Percentiles rank a stretch among this genome's conserved stretches.
phyloP scores from a whole-genome alignment of 37 sponge, comb jelly and placozoan genomes.

The Oscarella lobularis region DNA sequence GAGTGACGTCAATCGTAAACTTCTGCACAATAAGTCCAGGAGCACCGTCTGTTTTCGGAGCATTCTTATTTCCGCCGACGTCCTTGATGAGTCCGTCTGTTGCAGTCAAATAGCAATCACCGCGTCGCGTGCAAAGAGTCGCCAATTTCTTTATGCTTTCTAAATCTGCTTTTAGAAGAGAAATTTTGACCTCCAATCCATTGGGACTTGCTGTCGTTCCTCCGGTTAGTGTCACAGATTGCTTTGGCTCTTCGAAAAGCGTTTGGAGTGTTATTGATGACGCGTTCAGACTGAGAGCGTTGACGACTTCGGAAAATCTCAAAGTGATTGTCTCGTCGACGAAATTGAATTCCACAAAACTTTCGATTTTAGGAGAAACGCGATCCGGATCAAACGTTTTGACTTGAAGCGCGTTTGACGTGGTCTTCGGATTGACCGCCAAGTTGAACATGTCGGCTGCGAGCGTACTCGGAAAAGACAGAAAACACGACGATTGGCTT shows the following conservation, averaged over 20 bases:
- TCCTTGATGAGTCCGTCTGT: conserved; percentile 37
- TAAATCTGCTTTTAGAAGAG: conserved; percentile 43
- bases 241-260: conserved; percentile 43
- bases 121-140: conserved; percentile 42
- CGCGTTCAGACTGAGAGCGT: conserved; percentile 32
- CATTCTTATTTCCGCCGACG: conserved; percentile 33
- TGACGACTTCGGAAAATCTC: conserved; percentile 67
- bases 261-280: conserved; percentile 38
- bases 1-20: conserved; percentile 24
- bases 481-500: conserved; percentile 10
- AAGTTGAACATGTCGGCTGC: conserved; percentile 29
- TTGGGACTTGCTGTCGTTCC: conserved; percentile 14
- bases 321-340: conserved; percentile 31
- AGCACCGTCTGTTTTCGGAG: conserved; percentile 26
- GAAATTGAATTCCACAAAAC: conserved; percentile 54
- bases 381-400: conserved; percentile 26
- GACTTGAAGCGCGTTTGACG: conserved; percentile 22
- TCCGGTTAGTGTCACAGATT: conserved; percentile 31
- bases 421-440: conserved; percentile 21
- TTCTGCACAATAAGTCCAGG: conserved; percentile 30
- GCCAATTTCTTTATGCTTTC: conserved; percentile 48
- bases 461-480: conserved; percentile 31
- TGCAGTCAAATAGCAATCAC: conserved; percentile 69
- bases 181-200: conserved; percentile 16
- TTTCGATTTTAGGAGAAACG: conserved; percentile 38